These are phyloP conservation scores for Ptiloglossa arizonensis DNA, from an alignment of 1,140 invertebrate genomes.

Conservation along the genomic window DNA sequence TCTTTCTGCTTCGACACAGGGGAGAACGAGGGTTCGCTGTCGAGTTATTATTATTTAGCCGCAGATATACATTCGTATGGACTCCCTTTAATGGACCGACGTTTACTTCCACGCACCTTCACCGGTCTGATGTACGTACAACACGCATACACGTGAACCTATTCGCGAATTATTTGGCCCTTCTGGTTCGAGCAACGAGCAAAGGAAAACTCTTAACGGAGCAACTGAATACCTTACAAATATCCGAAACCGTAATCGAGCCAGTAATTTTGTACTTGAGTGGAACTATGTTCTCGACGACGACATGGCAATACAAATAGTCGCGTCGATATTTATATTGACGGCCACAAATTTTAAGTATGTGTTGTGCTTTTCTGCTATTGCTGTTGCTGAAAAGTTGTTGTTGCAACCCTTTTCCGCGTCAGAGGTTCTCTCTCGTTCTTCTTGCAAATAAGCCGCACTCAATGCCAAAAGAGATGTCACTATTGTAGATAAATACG, in stretches of 20 bases:
- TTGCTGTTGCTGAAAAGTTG: too few relatives aligned
- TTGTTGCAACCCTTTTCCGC: too few relatives aligned
- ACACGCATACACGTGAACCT: neutral
- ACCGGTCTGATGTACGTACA: too few relatives aligned
- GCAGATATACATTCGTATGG: conserved; percentile 10
- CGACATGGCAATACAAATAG: too few relatives aligned
- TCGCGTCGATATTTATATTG: too few relatives aligned
- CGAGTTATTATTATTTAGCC: conserved; percentile 40
- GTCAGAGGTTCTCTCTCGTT: too few relatives aligned
- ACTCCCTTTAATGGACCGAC: conserved; percentile 23
- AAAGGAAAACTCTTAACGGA: neutral
- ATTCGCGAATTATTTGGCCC: conserved; percentile 25
- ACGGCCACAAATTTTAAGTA: too few relatives aligned
- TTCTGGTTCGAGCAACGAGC: neutral
- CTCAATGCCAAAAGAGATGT: too few relatives aligned
- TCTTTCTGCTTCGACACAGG: neutral
- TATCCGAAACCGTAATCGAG: conserved; percentile 20
- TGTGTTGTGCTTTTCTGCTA: too few relatives aligned
- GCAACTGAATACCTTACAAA: conserved; percentile 13
- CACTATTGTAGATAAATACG: too few relatives aligned
- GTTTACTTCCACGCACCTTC: conserved; percentile 30
- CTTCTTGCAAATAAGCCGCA: too few relatives aligned
- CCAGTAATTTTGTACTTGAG: neutral
- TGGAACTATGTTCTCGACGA: neutral
- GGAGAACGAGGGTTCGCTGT: conserved; percentile 6